Percentiles rank a stretch among this genome's conserved stretches.
phyloP scores from a whole-genome alignment of 2,113 vertebrate genomes.

The Chlamydotis undulata region DNA sequence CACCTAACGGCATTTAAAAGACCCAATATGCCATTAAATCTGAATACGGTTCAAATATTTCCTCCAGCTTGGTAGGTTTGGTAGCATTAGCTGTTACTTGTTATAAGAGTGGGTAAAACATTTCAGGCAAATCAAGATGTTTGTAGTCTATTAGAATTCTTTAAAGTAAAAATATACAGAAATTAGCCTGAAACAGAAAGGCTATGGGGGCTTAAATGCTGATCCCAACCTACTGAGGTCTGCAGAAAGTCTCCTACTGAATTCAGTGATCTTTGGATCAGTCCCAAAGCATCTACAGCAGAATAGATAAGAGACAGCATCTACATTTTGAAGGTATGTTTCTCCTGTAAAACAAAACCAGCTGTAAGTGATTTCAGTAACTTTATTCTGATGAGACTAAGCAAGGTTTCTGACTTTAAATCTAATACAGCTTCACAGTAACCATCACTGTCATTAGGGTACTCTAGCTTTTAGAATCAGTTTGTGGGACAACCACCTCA shows the following conservation, averaged over 20 bases:
- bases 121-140: not conserved
- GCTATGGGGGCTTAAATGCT: not conserved
- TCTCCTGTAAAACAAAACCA: slow-evolving; percentile 15
- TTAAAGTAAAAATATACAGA: not conserved
- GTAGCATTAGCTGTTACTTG: not conserved
- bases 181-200: not conserved
- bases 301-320: not conserved
- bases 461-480: not conserved
- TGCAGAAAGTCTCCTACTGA: not conserved
- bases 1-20: slow-evolving; percentile 41
- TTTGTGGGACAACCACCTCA: not conserved
- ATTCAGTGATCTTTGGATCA: not conserved
- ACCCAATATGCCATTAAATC: slow-evolving; percentile 26
- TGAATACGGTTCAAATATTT: slow-evolving; percentile 6
- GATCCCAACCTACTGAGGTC: not conserved
- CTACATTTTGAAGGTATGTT: not conserved
- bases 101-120: not conserved
- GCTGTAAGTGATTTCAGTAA: not conserved
- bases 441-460: not conserved
- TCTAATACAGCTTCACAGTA: not conserved
- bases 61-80: not conserved
- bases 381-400: not conserved
- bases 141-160: not conserved
- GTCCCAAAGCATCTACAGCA: not conserved
- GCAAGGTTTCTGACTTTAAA: not conserved